phyloP scores from a whole-genome alignment of 2,888 invertebrate species.

The Himalopsyche kuldschensis region DNA sequence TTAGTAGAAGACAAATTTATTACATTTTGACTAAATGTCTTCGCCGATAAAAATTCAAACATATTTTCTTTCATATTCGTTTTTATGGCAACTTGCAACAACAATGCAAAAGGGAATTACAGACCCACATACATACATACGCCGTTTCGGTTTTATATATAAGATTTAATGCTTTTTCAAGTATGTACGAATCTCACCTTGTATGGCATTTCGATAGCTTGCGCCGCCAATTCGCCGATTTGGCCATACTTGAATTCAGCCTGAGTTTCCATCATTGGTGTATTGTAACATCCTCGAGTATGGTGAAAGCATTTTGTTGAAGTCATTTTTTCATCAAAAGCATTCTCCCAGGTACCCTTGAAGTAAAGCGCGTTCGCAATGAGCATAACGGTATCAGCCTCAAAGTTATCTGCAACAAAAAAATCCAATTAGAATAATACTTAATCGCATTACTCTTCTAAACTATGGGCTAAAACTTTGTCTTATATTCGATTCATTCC shows the following conservation, averaged over 20 bases:
- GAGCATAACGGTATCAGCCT: constrained; percentile 56
- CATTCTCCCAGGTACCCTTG: constrained; percentile 64
- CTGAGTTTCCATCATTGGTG: constrained; percentile 64
- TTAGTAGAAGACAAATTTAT: too few species aligned
- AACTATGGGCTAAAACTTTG: neutral
- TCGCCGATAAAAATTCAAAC: too few species aligned
- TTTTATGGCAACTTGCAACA: too few species aligned
- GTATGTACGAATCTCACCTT: constrained; percentile 49
- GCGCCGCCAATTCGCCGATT: constrained; percentile 60
- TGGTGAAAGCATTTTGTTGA: constrained; percentile 57
- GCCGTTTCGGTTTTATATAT: too few species aligned
- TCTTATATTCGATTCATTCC: too few species aligned
- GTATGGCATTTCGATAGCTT: constrained; percentile 68
- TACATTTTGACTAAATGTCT: too few species aligned
- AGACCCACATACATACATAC: too few species aligned
- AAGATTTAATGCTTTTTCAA: neutral
- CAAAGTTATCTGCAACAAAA: constrained; percentile 53
- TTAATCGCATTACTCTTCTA: too few species aligned
- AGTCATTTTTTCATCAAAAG: constrained; percentile 60
- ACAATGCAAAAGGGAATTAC: too few species aligned
- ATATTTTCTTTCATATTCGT: too few species aligned
- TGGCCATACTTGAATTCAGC: constrained; percentile 61
- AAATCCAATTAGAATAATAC: neutral
- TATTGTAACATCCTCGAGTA: constrained; percentile 52
- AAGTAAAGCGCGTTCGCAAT: constrained; percentile 68